Conservation (phyloP, 2,113 vertebrate species). For the Puffinus mauretanicus region DNA sequence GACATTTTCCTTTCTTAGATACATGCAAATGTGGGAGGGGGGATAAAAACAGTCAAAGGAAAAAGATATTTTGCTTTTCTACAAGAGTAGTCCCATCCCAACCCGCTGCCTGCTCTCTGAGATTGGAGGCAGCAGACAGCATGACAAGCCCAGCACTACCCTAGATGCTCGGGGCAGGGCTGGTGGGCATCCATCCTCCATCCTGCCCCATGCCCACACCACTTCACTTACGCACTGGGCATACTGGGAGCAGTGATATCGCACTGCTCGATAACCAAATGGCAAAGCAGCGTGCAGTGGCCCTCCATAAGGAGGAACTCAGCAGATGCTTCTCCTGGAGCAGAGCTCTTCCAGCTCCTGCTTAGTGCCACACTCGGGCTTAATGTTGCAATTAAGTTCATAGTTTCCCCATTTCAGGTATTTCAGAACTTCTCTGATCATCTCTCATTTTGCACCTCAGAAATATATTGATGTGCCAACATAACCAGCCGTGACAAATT, state of each 20-base stretch:
- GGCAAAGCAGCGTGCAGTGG: background rate
- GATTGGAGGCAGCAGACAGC: background rate
- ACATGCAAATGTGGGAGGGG: background rate
- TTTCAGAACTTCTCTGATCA: constrained; percentile 1
- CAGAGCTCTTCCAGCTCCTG: background rate
- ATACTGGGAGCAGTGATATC: accelerated
- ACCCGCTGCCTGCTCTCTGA: accelerated
- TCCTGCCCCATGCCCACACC: background rate
- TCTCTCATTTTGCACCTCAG: background rate
- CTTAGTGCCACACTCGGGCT: background rate
- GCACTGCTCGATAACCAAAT: accelerated
- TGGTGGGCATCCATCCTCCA: background rate
- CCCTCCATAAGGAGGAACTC: background rate
- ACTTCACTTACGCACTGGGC: background rate
- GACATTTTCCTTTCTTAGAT: background rate
- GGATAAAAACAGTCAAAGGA: background rate
- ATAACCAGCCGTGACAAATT: background rate
- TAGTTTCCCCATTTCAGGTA: background rate
- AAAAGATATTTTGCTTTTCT: background rate
- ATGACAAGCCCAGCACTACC: background rate
- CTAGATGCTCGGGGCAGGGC: accelerated
- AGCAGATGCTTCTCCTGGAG: background rate
- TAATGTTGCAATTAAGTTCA: background rate
- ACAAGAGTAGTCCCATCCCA: background rate
- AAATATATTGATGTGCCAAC: background rate